Conservation (phyloP, 2,888 invertebrate species). For the Tortrix viridana region DNA sequence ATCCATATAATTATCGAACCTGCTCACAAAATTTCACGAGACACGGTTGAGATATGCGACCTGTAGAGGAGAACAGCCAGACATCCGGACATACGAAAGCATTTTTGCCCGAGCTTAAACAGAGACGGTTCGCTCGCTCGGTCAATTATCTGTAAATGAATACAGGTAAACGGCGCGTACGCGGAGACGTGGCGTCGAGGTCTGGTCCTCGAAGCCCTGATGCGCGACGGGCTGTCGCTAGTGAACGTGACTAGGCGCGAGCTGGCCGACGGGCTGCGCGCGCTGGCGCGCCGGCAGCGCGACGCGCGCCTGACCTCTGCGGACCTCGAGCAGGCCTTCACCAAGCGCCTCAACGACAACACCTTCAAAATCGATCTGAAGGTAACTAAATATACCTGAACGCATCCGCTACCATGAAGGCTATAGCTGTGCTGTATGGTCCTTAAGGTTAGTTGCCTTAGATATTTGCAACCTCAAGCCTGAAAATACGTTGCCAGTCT, state of each 20-base stretch:
- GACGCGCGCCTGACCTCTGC: slow-evolving; percentile 66
- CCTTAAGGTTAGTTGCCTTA: too few relatives aligned
- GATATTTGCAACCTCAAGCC: too few relatives aligned
- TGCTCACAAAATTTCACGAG: too few relatives aligned
- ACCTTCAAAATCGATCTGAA: slow-evolving; percentile 71
- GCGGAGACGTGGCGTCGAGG: slow-evolving; percentile 85
- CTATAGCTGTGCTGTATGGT: too few relatives aligned
- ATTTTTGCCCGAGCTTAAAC: too few relatives aligned
- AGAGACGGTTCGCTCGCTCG: too few relatives aligned
- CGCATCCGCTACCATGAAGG: neutral
- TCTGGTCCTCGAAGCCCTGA: slow-evolving; percentile 71
- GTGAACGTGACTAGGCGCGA: slow-evolving; percentile 82
- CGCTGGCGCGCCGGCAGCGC: slow-evolving; percentile 69
- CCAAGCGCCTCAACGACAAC: slow-evolving; percentile 68
- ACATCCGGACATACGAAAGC: too few relatives aligned
- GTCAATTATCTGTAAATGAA: too few relatives aligned
- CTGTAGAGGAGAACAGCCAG: too few relatives aligned
- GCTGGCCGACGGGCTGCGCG: slow-evolving; percentile 79
- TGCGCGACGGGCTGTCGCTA: slow-evolving; percentile 79
- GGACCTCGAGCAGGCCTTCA: slow-evolving; percentile 68
- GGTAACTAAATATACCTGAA: slow-evolving; percentile 53
- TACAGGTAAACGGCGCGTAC: slow-evolving; percentile 86
- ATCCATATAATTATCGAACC: too few relatives aligned
- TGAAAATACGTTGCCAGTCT: too few relatives aligned
- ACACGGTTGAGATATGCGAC: too few relatives aligned